Evolutionary conservation across 2,113 vertebrate genomes (phyloP).

Genomic region (Tretioscincus oriximinensis): DNA sequence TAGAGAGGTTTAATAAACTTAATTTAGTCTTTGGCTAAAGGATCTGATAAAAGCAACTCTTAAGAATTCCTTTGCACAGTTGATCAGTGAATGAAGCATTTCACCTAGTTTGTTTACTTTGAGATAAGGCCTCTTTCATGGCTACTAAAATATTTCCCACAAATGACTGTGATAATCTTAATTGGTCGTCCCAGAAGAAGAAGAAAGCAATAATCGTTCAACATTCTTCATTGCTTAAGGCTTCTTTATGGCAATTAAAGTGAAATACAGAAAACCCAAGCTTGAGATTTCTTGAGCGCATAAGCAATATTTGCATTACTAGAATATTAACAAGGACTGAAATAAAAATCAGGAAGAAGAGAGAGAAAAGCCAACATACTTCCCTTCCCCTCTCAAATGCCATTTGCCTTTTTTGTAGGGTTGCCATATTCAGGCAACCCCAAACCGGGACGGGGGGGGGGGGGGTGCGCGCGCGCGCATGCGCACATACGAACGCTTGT

Average conservation of each 20-base stretch:
- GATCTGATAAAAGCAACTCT: constrained; percentile 46
- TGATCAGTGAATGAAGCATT: constrained; percentile 15
- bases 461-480: too few relatives aligned
- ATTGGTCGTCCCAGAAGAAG: constrained; percentile 32
- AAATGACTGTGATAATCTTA: constrained; percentile 34
- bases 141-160: constrained; percentile 3
- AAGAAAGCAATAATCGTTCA: not conserved
- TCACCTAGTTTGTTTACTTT: not conserved
- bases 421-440: too few relatives aligned
- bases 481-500: too few relatives aligned
- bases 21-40: constrained; percentile 35
- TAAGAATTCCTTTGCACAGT: constrained; percentile 51
- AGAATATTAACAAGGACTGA: not conserved
- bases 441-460: too few relatives aligned
- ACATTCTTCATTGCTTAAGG: constrained; percentile 6
- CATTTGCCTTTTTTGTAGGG: not conserved
- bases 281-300: not conserved
- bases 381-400: too few relatives aligned
- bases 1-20: constrained; percentile 2
- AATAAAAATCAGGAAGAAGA: too few relatives aligned
- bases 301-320: not conserved
- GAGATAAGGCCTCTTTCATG: not conserved
- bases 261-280: not conserved
- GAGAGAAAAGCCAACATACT: too few relatives aligned
- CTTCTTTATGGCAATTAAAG: not conserved